phyloP scores from a whole-genome alignment of 35 echinoderm and acorn worm genomes.

The Lytechinus pictus region DNA sequence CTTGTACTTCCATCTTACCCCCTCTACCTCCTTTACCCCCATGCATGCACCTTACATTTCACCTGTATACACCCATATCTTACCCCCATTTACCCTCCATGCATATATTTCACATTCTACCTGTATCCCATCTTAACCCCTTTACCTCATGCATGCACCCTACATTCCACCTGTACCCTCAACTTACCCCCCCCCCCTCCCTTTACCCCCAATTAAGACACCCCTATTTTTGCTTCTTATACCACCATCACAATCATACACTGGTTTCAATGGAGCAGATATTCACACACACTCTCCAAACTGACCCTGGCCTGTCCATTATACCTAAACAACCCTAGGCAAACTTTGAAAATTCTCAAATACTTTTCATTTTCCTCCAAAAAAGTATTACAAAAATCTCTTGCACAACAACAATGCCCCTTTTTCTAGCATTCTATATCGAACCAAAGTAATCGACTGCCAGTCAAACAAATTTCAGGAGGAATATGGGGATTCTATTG shows the following conservation, averaged over 20 bases:
- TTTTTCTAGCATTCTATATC: neutral
- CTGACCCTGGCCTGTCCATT: neutral
- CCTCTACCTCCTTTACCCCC: too few relatives aligned
- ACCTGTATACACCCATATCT: too few relatives aligned
- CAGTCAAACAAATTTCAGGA: neutral
- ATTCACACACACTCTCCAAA: neutral
- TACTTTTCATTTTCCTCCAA: conserved; percentile 5
- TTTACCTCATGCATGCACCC: neutral
- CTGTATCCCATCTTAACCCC: too few relatives aligned
- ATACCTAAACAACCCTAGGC: conserved; percentile 1
- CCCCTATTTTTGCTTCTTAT: too few relatives aligned
- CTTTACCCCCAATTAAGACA: neutral
- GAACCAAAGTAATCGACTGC: neutral
- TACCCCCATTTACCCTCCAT: too few relatives aligned
- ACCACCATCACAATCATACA: neutral
- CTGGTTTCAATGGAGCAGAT: neutral
- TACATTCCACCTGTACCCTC: neutral
- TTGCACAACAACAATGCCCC: neutral
- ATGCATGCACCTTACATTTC: too few relatives aligned
- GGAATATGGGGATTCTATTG: conserved; percentile 11
- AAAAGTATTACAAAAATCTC: neutral
- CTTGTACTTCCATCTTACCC: too few relatives aligned
- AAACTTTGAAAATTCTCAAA: neutral
- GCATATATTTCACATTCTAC: too few relatives aligned
- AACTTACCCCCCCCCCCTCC: neutral